Base-by-base conservation (phyloP, 92 coral and sea anemone genomes). In the Ricordea florida region DNA sequence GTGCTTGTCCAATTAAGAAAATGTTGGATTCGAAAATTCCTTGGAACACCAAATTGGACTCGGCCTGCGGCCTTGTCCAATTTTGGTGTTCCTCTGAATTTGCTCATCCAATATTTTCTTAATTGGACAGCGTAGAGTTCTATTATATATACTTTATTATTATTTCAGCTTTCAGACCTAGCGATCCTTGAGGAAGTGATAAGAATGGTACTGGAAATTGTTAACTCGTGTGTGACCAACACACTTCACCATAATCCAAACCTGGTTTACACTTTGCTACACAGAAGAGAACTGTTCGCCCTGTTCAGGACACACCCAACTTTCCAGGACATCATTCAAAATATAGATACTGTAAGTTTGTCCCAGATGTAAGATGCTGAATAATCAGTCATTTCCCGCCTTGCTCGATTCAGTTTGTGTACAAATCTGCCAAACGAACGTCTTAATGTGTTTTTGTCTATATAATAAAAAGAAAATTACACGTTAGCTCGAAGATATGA, bases 191-290 rank as follows among this genome's bases (percentile, higher is more conserved):
- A 94, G 62, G 98, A 94, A 76, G 98, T 94, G 0, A 84, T 94
- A 23, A 92, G 97, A 23, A 94, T 94, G 98, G 98, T 94, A 37
- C 76, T 94, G 30, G 98, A 94, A 74, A 94, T 94, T 49, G 86
- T 94, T 55, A 94, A 94, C 40, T 94, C 98, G 1, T 94, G 98
- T 72, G 89, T 94, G n/a, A 94, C 98, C 22, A 94, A 94, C 90
- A 94, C 98, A 2, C 82, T 94, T 34, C 98, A 94, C 56, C 98
- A 94, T 69, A 94, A 94, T 50, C 98, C 98, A 10, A 94, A 94
- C 77, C 88, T 94, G 65, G 98, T 94, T 2, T 94, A 94, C 83
- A 94, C 98, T 0, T 58, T 94, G 31, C 87, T 94, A 18, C 98
- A 94, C 83, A 62, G 98, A 43, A 60, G 98, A 69, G 98, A 94